phyloP scores from a whole-genome alignment of 2,888 invertebrate species.

The Calliscelio sp. region DNA sequence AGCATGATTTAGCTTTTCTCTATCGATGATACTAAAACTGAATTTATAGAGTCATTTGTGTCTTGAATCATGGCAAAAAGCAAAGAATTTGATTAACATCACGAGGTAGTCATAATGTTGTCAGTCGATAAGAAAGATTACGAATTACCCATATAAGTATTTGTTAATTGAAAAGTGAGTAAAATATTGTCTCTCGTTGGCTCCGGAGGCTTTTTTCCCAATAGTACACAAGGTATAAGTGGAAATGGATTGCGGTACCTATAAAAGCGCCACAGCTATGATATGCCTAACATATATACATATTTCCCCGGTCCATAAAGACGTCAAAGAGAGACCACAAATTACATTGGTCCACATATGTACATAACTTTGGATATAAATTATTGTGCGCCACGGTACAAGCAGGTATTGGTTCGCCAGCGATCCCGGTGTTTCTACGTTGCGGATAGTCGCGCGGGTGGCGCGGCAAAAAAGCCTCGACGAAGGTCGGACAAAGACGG shows the following conservation, averaged over 20 bases:
- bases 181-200: constrained; percentile 30
- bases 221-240: constrained; percentile 41
- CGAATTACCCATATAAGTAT: constrained; percentile 28
- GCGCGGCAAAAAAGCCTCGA: constrained; percentile 68
- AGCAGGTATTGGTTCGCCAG: constrained; percentile 70
- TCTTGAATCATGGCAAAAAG: background rate
- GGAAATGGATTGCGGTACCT: constrained; percentile 60
- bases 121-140: background rate
- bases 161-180: constrained; percentile 28
- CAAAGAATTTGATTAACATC: background rate
- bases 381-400: constrained; percentile 74
- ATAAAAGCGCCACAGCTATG: constrained; percentile 63
- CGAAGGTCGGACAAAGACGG: constrained; percentile 67
- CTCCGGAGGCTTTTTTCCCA: constrained; percentile 26
- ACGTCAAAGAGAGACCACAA: constrained; percentile 78
- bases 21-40: no score
- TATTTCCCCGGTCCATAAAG: constrained; percentile 77
- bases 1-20: no score
- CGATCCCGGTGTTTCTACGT: constrained; percentile 55
- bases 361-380: constrained; percentile 76
- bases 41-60: no score
- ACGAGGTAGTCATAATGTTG: background rate
- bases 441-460: constrained; percentile 69
- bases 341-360: constrained; percentile 73
- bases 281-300: constrained; percentile 71